phyloP scores from a whole-genome alignment of 2,888 invertebrate species.

The Cryptus viduatorius region DNA sequence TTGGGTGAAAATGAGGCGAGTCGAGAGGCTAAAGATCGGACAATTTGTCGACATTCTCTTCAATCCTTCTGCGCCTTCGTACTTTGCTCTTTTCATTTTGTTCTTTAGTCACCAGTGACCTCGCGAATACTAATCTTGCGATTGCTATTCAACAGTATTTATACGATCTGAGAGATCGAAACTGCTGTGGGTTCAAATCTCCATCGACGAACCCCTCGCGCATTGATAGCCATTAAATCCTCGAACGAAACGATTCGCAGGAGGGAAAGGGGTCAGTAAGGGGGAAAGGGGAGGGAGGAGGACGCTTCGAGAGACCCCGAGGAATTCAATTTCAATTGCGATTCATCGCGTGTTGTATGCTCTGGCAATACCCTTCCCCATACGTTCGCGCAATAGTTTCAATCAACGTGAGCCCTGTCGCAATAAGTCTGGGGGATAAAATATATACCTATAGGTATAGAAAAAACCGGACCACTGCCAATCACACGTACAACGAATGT shows the following conservation, averaged over 20 bases:
- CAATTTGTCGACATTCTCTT: slow-evolving; percentile 8
- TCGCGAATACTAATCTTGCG: slow-evolving; percentile 2
- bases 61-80: not conserved
- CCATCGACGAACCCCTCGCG: slow-evolving; percentile 17
- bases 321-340: slow-evolving; percentile 58
- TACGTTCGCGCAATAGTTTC: slow-evolving; percentile 40
- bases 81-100: slow-evolving; percentile 3
- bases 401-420: slow-evolving; percentile 51
- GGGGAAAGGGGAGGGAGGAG: not conserved
- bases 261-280: slow-evolving; percentile 4
- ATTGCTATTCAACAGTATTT: not conserved
- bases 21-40: not conserved
- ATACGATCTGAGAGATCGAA: not conserved
- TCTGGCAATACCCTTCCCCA: not conserved
- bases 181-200: not conserved
- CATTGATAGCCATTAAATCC: slow-evolving; percentile 45
- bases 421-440: slow-evolving; percentile 56
- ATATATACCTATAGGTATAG: slow-evolving; percentile 33
- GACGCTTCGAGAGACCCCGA: slow-evolving; percentile 10
- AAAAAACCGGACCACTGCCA: slow-evolving; percentile 21
- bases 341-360: slow-evolving; percentile 30
- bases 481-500: slow-evolving; percentile 10
- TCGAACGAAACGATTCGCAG: slow-evolving; percentile 45
- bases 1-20: slow-evolving; percentile 28
- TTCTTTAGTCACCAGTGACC: not conserved